Base-by-base conservation (phyloP, 2,113 vertebrate species). In the Zingel zingel region DNA sequence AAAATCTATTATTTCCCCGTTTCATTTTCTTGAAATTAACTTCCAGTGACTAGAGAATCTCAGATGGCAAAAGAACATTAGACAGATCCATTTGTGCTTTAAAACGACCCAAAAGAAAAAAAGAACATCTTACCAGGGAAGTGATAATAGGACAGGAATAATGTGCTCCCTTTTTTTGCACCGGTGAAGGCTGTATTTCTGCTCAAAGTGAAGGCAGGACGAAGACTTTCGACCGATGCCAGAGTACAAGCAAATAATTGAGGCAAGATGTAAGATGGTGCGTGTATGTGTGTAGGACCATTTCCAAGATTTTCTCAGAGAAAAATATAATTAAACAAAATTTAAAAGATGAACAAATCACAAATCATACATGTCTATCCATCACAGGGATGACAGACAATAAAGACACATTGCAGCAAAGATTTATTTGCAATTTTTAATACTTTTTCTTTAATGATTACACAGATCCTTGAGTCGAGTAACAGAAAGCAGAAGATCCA, bases 381-480 rank as follows among this genome's bases (percentile, higher is more conserved):
- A 4, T 15, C n/a, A 36, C 47, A 30, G 27, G 2, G 19, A 30
- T 18, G 43, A 21, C 69, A 63, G 53, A 80, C 47, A 92, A 90
- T 62, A 62, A 93, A 92, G 3, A 86, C 83, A 87, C 64, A 51
- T 74, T 45, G 18, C 71, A 56, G 57, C 45, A 2, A 19, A 47
- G 30, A 62, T 88, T 92, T 87, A 70, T 92, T 94, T 86, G 86
- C 86, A 82, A 59, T 92, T 92, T 95, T 94, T 92, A 89, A 94
- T 94, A 77, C 54, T 84, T 94, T 92, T 93, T 90, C 84, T 78
- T 84, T 59, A 83, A 83, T 88, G 89, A 83, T 94, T 93, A 95
- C 93, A 94, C 88, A 94, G 87, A 91, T 93, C 86, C 89, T 95
- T 88, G 88, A 93, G 91, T 86, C 70, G 79, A 91, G 88, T 79